Evolutionary conservation across 2,797 vertebrate genomes (phyloP).

Genomic region (Karalla daura): DNA sequence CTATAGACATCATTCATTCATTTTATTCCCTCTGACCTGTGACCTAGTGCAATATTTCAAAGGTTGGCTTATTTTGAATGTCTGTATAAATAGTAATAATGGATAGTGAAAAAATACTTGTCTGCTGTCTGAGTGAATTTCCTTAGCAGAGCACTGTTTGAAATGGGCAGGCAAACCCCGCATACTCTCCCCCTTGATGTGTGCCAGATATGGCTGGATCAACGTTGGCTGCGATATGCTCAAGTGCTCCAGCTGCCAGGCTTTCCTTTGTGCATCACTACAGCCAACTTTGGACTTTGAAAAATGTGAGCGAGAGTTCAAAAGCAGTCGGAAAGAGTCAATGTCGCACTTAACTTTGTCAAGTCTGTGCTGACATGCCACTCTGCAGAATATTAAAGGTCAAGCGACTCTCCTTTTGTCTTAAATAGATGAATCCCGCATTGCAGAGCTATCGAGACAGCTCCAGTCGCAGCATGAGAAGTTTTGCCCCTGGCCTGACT

Average conservation of each 20-base stretch:
- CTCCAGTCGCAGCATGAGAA: constrained; percentile 93
- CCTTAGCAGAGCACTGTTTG: constrained; percentile 88
- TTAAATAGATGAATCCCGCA: constrained; percentile 88
- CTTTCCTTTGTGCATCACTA: constrained; percentile 92
- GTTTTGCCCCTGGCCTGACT: constrained; percentile 97
- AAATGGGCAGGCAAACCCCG: constrained; percentile 93
- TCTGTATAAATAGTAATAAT: background rate
- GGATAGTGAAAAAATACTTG: background rate
- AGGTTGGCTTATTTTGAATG: background rate
- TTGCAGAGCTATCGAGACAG: constrained; percentile 87
- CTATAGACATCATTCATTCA: too few species aligned
- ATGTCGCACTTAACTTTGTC: constrained; percentile 5
- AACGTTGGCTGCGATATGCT: constrained; percentile 92
- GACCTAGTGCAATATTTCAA: background rate
- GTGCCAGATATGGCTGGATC: constrained; percentile 93
- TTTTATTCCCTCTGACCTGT: constrained; percentile 2
- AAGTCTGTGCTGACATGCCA: constrained; percentile 1
- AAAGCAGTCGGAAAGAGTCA: background rate
- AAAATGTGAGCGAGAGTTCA: constrained; percentile 85
- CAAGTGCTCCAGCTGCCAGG: constrained; percentile 93
- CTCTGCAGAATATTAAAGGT: constrained; percentile 25
- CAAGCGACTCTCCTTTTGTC: constrained; percentile 19
- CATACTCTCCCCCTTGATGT: constrained; percentile 89
- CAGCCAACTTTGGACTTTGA: constrained; percentile 88
- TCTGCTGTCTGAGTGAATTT: constrained; percentile 31